phyloP scores from a whole-genome alignment of 2,797 vertebrate species.

The Anomalospiza imberbis region DNA sequence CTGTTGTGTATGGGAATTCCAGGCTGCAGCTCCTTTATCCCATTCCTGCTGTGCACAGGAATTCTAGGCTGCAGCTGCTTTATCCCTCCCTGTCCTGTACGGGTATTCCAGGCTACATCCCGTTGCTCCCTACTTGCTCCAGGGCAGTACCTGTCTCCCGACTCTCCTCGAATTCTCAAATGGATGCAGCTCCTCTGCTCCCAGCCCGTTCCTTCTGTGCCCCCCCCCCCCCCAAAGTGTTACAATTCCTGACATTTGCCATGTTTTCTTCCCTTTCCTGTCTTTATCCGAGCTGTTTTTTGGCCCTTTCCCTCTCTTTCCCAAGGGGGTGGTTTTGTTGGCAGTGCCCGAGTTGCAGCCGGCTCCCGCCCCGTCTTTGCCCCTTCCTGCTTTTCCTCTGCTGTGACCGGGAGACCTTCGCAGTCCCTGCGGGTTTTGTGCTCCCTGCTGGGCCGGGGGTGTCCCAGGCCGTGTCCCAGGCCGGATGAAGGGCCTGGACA shows the following conservation, averaged over 20 bases:
- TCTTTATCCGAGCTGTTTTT: neutral
- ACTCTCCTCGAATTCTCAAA: accelerated
- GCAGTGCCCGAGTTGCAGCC: neutral
- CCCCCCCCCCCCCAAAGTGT: neutral
- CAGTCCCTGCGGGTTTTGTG: accelerated
- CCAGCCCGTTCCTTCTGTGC: neutral
- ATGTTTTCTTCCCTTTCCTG: neutral
- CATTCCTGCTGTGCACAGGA: accelerated
- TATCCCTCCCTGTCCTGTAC: accelerated
- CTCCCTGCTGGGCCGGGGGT: neutral
- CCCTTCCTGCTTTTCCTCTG: neutral
- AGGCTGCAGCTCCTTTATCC: neutral
- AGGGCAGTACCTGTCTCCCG: neutral
- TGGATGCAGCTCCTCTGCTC: neutral
- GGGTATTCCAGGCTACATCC: neutral
- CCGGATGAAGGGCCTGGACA: neutral
- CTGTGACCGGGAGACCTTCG: accelerated
- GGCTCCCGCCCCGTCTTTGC: neutral
- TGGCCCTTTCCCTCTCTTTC: neutral
- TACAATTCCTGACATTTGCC: neutral
- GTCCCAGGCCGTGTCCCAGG: neutral
- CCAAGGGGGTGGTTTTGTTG: neutral
- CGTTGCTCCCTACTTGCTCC: neutral
- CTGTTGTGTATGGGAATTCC: accelerated
- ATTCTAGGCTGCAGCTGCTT: neutral